phyloP scores from a whole-genome alignment of 2,113 vertebrate genomes.

The Crypturellus undulatus region DNA sequence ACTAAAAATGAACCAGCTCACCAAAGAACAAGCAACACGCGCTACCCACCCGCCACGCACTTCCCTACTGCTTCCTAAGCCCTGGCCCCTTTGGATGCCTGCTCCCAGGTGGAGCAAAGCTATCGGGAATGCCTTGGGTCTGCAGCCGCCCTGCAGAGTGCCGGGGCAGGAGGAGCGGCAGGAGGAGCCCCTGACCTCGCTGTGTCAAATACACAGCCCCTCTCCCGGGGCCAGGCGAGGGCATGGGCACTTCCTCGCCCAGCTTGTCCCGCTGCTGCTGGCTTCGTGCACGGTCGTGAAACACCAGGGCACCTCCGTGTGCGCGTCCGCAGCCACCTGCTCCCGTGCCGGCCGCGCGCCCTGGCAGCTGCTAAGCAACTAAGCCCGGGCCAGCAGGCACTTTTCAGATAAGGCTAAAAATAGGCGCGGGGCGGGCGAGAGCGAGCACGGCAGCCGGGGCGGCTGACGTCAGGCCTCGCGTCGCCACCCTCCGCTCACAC shows the following conservation, averaged over 20 bases:
- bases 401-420: slow-evolving; percentile 65
- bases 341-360: not conserved
- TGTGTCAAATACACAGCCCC: no score
- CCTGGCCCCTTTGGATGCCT: not conserved
- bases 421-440: slow-evolving; percentile 29
- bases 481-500: not conserved
- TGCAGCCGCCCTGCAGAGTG: not conserved
- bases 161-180: not conserved
- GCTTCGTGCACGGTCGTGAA: accelerated
- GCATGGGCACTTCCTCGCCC: not conserved
- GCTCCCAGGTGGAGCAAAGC: not conserved
- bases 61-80: not conserved
- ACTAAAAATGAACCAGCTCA: not conserved
- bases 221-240: not conserved
- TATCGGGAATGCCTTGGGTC: not conserved
- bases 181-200: no score
- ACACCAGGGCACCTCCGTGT: not conserved
- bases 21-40: not conserved
- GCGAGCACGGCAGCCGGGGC: not conserved
- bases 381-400: not conserved
- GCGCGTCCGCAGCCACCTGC: not conserved
- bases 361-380: slow-evolving; percentile 73
- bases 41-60: not conserved
- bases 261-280: accelerated
- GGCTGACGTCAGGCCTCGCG: not conserved